These are phyloP conservation scores for Clarias laeviceps DNA, from an alignment of 2,797 vertebrate genomes.

Conservation along the genomic window DNA sequence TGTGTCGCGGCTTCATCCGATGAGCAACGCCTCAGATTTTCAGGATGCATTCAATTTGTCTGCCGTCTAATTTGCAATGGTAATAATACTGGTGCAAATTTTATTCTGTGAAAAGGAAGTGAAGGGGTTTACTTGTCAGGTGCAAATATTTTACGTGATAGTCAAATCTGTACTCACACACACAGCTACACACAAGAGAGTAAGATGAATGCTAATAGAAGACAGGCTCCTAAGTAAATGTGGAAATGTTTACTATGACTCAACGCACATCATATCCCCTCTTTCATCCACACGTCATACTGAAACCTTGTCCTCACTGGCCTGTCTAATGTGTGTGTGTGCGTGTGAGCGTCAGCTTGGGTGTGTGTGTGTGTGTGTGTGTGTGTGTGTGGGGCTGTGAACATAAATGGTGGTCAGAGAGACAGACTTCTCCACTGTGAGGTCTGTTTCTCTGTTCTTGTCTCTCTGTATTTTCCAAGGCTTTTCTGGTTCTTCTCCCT, in stretches of 20 bases:
- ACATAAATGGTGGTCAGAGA: neutral
- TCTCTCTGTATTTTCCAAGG: slow-evolving; percentile 25
- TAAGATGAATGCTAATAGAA: slow-evolving; percentile 13
- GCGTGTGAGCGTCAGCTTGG: slow-evolving; percentile 21
- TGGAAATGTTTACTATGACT: slow-evolving; percentile 31
- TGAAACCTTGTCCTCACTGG: neutral
- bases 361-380: slow-evolving; percentile 17
- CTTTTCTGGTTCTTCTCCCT: neutral
- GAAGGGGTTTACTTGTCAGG: neutral
- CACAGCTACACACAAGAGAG: neutral
- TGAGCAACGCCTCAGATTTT: neutral
- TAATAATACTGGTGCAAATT: slow-evolving; percentile 13
- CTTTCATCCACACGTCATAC: neutral
- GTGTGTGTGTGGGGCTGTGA: neutral
- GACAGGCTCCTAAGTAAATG: slow-evolving; percentile 16
- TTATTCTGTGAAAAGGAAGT: slow-evolving; percentile 26
- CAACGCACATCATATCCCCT: slow-evolving; percentile 29
- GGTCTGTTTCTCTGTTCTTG: slow-evolving; percentile 20
- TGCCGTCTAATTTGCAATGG: slow-evolving; percentile 8
- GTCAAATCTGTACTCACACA: neutral
- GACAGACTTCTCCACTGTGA: neutral
- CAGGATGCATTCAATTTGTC: neutral
- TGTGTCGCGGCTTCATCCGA: neutral
- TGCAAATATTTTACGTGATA: slow-evolving; percentile 16
- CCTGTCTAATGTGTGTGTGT: neutral